phyloP scores from a whole-genome alignment of 2,888 invertebrate genomes.

The Galerucella calmariensis region DNA sequence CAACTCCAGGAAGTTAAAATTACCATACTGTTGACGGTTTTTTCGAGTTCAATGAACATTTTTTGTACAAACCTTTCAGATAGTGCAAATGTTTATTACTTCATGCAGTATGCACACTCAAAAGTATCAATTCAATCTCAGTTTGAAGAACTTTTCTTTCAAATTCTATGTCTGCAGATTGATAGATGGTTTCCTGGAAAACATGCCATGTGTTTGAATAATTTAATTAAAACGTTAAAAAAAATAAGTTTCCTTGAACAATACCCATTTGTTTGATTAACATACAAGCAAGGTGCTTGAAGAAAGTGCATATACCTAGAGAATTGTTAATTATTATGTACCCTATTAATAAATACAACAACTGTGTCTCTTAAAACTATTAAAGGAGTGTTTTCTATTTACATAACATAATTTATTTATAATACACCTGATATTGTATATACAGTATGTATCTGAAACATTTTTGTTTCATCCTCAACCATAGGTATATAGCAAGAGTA shows the following conservation, averaged over 20 bases:
- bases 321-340: constrained; percentile 35
- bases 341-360: constrained; percentile 34
- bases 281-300: constrained; percentile 27
- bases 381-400: constrained; percentile 31
- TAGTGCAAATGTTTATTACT: background rate
- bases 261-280: constrained; percentile 33
- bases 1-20: constrained; percentile 7
- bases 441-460: background rate
- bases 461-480: too few species aligned
- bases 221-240: constrained; percentile 14
- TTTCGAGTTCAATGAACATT: constrained; percentile 7
- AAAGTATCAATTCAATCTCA: background rate
- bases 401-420: constrained; percentile 21
- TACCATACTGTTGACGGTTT: background rate
- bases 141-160: background rate
- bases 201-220: background rate
- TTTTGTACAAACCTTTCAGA: background rate
- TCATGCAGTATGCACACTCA: too few species aligned
- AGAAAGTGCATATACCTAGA: constrained; percentile 34
- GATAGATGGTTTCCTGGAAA: background rate
- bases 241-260: constrained; percentile 36
- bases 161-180: background rate
- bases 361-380: constrained; percentile 18
- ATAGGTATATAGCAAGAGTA: too few species aligned
- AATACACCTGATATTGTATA: constrained; percentile 14